phyloP scores from a whole-genome alignment of 2,888 invertebrate species.

The Anaspis maculata region DNA sequence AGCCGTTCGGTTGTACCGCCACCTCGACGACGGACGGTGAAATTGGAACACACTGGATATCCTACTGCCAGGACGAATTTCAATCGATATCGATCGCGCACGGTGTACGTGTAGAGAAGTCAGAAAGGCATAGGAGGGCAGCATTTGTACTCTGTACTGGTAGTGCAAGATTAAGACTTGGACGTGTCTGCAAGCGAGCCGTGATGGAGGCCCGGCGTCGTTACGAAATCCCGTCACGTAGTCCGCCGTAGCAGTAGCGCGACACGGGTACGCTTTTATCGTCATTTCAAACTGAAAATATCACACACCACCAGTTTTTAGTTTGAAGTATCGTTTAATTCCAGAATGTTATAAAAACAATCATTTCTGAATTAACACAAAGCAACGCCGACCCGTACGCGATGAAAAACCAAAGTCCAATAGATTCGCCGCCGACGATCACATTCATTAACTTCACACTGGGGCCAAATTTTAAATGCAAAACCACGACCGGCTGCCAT shows the following conservation, averaged over 20 bases:
- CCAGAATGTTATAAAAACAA: constrained; percentile 19
- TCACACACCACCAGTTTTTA: constrained; percentile 38
- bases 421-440: background rate
- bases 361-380: constrained; percentile 17
- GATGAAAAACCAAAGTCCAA: constrained; percentile 6
- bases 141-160: constrained; percentile 33
- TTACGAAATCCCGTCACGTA: constrained; percentile 33
- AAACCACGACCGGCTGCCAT: no score
- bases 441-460: constrained; percentile 2
- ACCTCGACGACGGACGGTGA: no score
- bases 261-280: constrained; percentile 40
- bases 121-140: constrained; percentile 20
- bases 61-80: constrained; percentile 9
- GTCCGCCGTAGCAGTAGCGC: constrained; percentile 32
- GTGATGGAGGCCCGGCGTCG: constrained; percentile 25
- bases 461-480: background rate
- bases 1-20: no score
- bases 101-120: constrained; percentile 11
- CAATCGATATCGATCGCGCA: constrained; percentile 21
- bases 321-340: constrained; percentile 28
- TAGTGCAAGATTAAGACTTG: constrained; percentile 38
- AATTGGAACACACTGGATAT: no score
- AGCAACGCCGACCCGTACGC: constrained; percentile 7
- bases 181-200: constrained; percentile 32
- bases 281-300: constrained; percentile 40